Conservation (phyloP, 2,888 invertebrate species). For the Melinaea marsaeus region DNA sequence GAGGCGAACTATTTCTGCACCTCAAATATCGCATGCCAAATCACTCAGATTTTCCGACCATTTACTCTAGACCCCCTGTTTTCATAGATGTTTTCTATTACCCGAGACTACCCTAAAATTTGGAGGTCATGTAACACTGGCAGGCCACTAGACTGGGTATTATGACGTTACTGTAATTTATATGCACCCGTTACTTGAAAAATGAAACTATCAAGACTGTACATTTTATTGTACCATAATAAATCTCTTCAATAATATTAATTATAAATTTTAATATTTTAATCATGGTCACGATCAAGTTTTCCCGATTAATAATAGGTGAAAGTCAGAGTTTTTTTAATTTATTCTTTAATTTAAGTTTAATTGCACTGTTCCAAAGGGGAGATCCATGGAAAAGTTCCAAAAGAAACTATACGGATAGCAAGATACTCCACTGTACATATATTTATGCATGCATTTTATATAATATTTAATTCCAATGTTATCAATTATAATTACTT, state of each 20-base stretch:
- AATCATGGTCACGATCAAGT: neutral
- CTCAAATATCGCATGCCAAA: conserved; percentile 59
- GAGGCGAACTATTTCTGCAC: conserved; percentile 61
- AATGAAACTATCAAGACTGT: conserved; percentile 26
- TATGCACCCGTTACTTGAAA: conserved; percentile 24
- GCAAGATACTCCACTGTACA: no score
- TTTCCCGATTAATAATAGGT: no score
- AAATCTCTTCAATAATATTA: neutral
- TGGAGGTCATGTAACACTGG: conserved; percentile 29
- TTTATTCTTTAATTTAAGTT: no score
- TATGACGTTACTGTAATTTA: conserved; percentile 31
- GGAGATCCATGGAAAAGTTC: no score
- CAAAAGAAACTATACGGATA: no score
- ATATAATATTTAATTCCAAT: no score
- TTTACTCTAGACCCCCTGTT: conserved; percentile 27
- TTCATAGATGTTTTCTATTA: conserved; percentile 13
- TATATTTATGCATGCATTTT: no score
- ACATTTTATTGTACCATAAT: conserved; percentile 15
- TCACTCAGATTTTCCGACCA: conserved; percentile 33
- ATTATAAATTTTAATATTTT: neutral
- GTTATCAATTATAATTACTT: no score
- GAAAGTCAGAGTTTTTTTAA: no score
- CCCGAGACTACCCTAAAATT: conserved; percentile 21
- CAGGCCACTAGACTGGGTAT: conserved; percentile 29
- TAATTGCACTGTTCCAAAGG: no score